Base-by-base conservation (phyloP, 2,797 vertebrate species). In the Carapus acus region DNA sequence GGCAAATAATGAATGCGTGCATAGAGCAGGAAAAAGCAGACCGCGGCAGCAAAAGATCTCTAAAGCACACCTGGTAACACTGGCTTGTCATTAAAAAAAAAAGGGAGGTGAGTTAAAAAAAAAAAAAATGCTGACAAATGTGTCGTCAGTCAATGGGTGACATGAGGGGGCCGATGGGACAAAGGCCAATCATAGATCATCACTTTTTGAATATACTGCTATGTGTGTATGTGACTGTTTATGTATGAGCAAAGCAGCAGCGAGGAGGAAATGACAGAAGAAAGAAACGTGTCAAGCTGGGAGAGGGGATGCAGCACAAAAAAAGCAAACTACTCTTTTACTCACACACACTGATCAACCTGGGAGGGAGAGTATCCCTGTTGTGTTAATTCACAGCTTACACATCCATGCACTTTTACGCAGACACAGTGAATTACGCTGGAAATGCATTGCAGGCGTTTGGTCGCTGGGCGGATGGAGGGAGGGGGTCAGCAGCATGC, bases 321-420 rank as follows among this genome's bases (percentile, higher is more conserved):
- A 8, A 57, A 63, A 2, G 11, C 31, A 63, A 41, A 29, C 20
- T 58, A 53, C 59, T 14, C 29, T 58, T 64, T 64, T 40, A 47
- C 21, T 1, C 44, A 27, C 49, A 66, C 45, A 18, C 33, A 42
- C 3, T 15, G n/a, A 65, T 40, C 40, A 16, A 53, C 49, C 21
- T 9, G 49, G 54, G 33, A 40, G 52, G 17, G 15, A 2, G 54
- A 54, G 58, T 47, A 62, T 42, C 59, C 45, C 55, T 17, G 54
- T 40, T 45, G 18, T 55, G 45, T 45, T 17, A 52, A 19, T 51
- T 38, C 20, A 16, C 40, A 52, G 12, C 50, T 62, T 23, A 59
- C 8, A 58, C 38, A 15, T 37, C 42, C 59, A 73, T 74, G 77
- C 71, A 78, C n/a, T 61, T 62, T 65, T 41, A 40, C 71, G 68